phyloP scores from a whole-genome alignment of 92 coral and sea anemone genomes.

The Bergia sp. region DNA sequence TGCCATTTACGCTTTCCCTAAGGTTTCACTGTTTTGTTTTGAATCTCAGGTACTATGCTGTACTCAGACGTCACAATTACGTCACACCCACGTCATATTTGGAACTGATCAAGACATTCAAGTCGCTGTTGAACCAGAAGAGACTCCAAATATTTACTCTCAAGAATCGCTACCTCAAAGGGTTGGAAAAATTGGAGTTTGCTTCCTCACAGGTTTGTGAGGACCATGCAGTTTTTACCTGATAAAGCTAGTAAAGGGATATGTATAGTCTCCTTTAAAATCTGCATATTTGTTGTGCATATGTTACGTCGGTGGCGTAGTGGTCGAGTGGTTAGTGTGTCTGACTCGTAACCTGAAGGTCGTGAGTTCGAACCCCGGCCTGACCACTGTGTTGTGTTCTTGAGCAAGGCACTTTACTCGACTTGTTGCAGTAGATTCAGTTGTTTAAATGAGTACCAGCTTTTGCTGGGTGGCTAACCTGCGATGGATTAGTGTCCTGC shows the following conservation, averaged over 20 bases:
- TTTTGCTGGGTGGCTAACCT: too few species aligned
- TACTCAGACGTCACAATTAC: conserved; percentile 91
- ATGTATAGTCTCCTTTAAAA: not conserved
- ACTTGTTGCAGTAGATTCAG: too few species aligned
- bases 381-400: too few species aligned
- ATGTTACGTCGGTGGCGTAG: too few species aligned
- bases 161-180: conserved; percentile 91
- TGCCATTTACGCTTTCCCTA: not conserved
- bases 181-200: conserved; percentile 92
- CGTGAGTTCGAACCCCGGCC: too few species aligned
- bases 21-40: not conserved
- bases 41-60: conserved; percentile 71
- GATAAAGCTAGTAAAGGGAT: not conserved
- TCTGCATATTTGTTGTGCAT: too few species aligned
- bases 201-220: conserved; percentile 85
- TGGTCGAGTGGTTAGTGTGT: too few species aligned
- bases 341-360: too few species aligned
- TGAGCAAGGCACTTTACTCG: too few species aligned
- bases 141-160: conserved; percentile 87
- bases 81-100: conserved; percentile 99
- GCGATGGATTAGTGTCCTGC: too few species aligned
- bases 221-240: not conserved
- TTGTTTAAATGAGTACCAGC: too few species aligned
- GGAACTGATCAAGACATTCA: conserved; percentile 93
- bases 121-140: conserved; percentile 87